Conservation (phyloP, 2,888 invertebrate genomes). For the Coenonympha glycerion region DNA sequence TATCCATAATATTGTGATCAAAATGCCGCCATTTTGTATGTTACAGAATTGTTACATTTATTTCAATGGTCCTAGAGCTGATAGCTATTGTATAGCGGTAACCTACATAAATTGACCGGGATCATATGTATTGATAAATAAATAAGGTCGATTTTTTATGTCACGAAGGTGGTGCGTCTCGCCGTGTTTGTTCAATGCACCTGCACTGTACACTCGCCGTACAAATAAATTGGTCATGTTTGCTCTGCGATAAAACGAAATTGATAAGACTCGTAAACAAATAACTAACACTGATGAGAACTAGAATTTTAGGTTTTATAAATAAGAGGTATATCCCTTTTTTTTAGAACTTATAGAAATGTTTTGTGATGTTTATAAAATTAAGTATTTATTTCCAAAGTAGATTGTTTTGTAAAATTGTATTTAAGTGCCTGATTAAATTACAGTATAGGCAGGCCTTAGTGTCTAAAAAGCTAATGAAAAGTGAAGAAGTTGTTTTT, state of each 20-base stretch:
- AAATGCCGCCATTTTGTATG: background rate
- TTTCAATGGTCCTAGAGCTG: background rate
- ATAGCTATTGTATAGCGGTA: background rate
- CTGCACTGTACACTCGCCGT: slow-evolving; percentile 17
- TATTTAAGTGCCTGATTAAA: no score
- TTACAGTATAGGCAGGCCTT: no score
- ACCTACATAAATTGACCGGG: slow-evolving; percentile 2
- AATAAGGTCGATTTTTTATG: slow-evolving; percentile 21
- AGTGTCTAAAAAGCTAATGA: no score
- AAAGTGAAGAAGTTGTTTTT: no score
- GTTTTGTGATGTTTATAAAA: no score
- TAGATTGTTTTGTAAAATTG: no score
- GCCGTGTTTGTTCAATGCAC: slow-evolving; percentile 16
- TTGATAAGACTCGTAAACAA: background rate
- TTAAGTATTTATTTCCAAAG: no score
- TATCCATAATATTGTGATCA: background rate
- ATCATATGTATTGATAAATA: slow-evolving; percentile 20
- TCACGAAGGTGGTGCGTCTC: slow-evolving; percentile 20
- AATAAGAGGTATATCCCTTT: no score
- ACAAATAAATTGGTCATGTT: slow-evolving; percentile 4
- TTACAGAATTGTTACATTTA: background rate
- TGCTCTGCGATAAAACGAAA: background rate
- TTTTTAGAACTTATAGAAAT: no score
- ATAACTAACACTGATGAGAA: background rate
- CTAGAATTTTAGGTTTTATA: background rate